Evolutionary conservation across 2,797 vertebrate genomes (phyloP), one percentile per base, ranked within the genome.

Genomic region (Chaetodon trifasciatus): DNA sequence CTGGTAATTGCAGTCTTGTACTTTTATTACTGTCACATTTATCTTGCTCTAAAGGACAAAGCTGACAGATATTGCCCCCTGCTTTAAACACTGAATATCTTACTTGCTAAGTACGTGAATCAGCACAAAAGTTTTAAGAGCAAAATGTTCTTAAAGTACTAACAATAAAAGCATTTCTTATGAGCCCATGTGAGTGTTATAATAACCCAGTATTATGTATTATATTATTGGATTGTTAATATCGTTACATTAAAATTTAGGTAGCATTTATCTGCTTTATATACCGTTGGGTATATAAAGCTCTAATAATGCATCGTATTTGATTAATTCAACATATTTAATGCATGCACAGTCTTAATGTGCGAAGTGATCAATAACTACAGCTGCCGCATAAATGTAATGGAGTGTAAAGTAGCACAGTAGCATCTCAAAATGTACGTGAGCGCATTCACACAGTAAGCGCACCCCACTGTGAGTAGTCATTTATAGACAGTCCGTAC

Each of bases 401-500:
- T 56, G 2, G 55, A 47, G 5, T 47, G 52, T 21, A 39, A 21
- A 24, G 44, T 35, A 17, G 50, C n/a, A 40, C 1, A 46, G 2
- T 21, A 19, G 0, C 9, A 49, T 9, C 13, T 37, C 17, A 28
- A 57, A 42, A 66, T 68, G 16, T 46, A 12, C 28, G 2, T 13
- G 8, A 6, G 19, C 12, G 17, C 21, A 6, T 24, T 53, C n/a
- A 12, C 8, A 10, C 16, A 53, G 10, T 63, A 16, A 16, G 11
- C 8, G 15, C 2, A 46, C 23, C 0, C 8, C 13, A 40, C n/a
- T 32, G 4, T 23, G 6, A 61, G 53, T 49, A 24, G 46, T n/a
- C 0, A 4, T 32, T 42, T 17, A 17, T 46, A 0, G 10, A 4
- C 0, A 42, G 17, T 10, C 13, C 4, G 15, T 2, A 53, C 68